phyloP scores from a whole-genome alignment of 1,140 invertebrate species.

The Euura saliciscinereae region DNA sequence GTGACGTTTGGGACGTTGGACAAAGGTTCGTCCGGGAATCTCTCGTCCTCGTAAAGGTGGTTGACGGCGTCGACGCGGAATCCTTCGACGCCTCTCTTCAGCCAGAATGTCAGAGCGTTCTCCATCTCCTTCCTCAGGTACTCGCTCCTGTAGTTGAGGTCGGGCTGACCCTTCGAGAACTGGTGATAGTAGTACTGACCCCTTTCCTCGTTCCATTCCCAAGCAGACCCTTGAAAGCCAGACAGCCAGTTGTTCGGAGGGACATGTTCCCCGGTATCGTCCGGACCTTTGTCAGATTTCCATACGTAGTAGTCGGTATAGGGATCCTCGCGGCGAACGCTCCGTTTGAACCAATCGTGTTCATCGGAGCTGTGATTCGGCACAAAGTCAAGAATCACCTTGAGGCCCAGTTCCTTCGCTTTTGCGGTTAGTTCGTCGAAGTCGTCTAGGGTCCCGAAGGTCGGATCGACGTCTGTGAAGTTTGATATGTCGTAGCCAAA shows the following conservation, averaged over 20 bases:
- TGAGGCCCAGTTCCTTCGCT: conserved; percentile 52
- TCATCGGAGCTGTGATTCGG: conserved; percentile 78
- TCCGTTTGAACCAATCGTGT: conserved; percentile 73
- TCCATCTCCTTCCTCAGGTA: conserved; percentile 50
- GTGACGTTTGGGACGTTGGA: conserved; percentile 49
- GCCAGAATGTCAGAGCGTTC: conserved; percentile 73
- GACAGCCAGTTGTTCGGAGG: conserved; percentile 24
- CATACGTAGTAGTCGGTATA: conserved; percentile 75
- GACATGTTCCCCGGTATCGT: conserved; percentile 55
- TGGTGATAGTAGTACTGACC: conserved; percentile 68
- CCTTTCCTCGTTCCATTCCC: conserved; percentile 60
- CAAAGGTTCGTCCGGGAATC: conserved; percentile 63
- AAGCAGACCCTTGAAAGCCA: conserved; percentile 48
- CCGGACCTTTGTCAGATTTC: conserved; percentile 59
- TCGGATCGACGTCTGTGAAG: conserved; percentile 52
- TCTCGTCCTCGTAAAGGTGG: conserved; percentile 64
- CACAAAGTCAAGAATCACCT: conserved; percentile 73
- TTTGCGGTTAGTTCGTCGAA: conserved; percentile 48
- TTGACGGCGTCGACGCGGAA: conserved; percentile 74
- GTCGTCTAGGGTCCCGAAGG: conserved; percentile 33
- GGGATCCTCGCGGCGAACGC: conserved; percentile 59
- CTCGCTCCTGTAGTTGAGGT: conserved; percentile 66
- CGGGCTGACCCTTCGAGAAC: conserved; percentile 60
- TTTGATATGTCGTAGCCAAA: conserved; percentile 54
- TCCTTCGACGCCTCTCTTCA: conserved; percentile 76